A percentile compares a stretch with the other conserved stretches of the same genome.
Evolutionary conservation across 1,140 invertebrate genomes (phyloP).

Genomic region (Brachionus rubens): DNA sequence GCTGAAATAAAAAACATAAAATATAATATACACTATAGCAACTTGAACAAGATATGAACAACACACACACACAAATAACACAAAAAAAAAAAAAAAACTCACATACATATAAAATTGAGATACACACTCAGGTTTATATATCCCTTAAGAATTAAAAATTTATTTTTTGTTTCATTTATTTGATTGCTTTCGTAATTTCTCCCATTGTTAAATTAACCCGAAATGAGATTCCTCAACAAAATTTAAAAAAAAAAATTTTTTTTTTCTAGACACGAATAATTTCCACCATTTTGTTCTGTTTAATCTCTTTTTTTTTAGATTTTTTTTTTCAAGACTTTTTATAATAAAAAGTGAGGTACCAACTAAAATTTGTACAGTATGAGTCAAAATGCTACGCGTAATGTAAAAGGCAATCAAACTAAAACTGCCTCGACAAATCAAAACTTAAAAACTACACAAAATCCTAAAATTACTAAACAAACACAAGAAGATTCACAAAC

Average conservation of each 20-base stretch:
- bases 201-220: too few species aligned
- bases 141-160: background rate
- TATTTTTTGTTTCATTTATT: too few species aligned
- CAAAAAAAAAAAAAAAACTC: conserved; percentile 18
- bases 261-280: background rate
- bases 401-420: background rate
- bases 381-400: conserved; percentile 37
- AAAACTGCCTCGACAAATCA: conserved; percentile 5
- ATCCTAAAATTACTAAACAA: background rate
- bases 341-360: background rate
- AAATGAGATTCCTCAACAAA: too few species aligned
- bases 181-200: too few species aligned
- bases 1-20: background rate
- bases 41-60: conserved; percentile 17
- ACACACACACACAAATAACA: conserved; percentile 12
- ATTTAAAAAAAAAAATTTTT: conserved; percentile 1
- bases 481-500: background rate
- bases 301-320: background rate
- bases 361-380: conserved; percentile 45
- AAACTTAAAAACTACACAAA: conserved; percentile 1
- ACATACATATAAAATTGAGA: conserved; percentile 1
- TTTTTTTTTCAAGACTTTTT: background rate
- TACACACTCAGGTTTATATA: conserved; percentile 27
- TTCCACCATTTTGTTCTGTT: too few species aligned
- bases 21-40: conserved; percentile 9